Evolutionary conservation across 92 coral and sea anemone species (phyloP).

Genomic region (Nematostella vectensis): DNA sequence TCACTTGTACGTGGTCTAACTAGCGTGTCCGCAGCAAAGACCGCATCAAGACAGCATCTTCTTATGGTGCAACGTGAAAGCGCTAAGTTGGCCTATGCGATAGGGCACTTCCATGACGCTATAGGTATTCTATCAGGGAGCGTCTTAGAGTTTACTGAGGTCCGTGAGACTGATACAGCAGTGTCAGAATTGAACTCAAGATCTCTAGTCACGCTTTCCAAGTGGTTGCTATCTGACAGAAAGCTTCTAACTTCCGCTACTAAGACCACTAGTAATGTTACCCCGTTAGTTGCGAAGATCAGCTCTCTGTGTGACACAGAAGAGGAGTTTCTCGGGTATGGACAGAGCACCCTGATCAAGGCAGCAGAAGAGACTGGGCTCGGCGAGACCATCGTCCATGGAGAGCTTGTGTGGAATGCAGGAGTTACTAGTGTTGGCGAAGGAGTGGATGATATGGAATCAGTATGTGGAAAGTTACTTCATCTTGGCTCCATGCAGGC

Average conservation of each 20-base stretch:
- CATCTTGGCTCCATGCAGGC: conserved; percentile 83
- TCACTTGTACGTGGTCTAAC: conserved; percentile 53
- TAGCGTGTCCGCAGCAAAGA: conserved; percentile 31
- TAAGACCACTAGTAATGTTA: conserved; percentile 52
- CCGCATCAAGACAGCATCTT: conserved; percentile 40
- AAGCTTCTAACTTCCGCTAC: conserved; percentile 66
- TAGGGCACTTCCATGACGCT: conserved; percentile 71
- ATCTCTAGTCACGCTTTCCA: conserved; percentile 71
- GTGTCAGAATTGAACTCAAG: conserved; percentile 56
- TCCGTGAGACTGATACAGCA: conserved; percentile 44
- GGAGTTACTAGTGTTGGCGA: conserved; percentile 53
- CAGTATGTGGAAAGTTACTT: conserved; percentile 82
- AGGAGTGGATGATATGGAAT: conserved; percentile 78
- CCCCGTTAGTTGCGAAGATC: conserved; percentile 56
- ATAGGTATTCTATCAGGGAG: conserved; percentile 73
- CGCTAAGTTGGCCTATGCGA: conserved; percentile 73
- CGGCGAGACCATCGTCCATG: conserved; percentile 24
- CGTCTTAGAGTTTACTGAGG: conserved; percentile 52
- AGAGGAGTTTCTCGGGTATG: conserved; percentile 53
- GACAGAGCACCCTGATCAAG: conserved; percentile 47
- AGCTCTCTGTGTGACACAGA: conserved; percentile 64
- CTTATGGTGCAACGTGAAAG: conserved; percentile 75
- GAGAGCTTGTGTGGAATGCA: conserved; percentile 30
- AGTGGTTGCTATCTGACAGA: conserved; percentile 80
- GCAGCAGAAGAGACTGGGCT: conserved; percentile 26